phyloP scores from a whole-genome alignment of 2,797 vertebrate species.

The Dendrocincla tyrannina region DNA sequence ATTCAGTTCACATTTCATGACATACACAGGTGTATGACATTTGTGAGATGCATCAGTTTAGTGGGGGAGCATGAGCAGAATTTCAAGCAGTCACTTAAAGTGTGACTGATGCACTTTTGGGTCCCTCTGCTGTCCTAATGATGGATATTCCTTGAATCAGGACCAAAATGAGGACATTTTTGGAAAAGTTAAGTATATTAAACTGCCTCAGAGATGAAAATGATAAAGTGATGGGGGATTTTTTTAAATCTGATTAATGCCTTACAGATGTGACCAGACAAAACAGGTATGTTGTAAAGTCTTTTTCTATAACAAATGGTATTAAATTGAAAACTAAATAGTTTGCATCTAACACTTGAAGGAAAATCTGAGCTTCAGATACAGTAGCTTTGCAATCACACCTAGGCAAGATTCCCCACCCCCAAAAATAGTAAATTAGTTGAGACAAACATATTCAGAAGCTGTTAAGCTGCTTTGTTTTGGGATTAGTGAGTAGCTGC shows the following conservation, averaged over 20 bases:
- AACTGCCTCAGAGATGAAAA: not conserved
- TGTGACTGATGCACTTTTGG: not conserved
- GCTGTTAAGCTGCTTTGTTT: not conserved
- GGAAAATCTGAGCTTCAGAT: not conserved
- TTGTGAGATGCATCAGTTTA: not conserved
- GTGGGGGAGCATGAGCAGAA: not conserved
- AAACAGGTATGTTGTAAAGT: not conserved
- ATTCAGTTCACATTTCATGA: not conserved
- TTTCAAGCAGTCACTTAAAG: not conserved
- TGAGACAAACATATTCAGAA: not conserved
- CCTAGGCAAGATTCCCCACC: not conserved
- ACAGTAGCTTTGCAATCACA: not conserved
- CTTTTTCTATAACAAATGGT: not conserved
- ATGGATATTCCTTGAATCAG: not conserved
- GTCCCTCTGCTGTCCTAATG: constrained; percentile 25
- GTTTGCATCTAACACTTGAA: not conserved
- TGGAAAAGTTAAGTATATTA: not conserved
- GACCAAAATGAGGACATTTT: not conserved
- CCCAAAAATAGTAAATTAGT: not conserved
- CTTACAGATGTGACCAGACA: not conserved
- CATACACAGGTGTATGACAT: not conserved
- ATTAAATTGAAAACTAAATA: not conserved
- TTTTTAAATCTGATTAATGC: not conserved
- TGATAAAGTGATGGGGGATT: not conserved
- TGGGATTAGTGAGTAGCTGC: not conserved